phyloP scores from a whole-genome alignment of 2,888 invertebrate genomes.

The Seladonia tumulorum region DNA sequence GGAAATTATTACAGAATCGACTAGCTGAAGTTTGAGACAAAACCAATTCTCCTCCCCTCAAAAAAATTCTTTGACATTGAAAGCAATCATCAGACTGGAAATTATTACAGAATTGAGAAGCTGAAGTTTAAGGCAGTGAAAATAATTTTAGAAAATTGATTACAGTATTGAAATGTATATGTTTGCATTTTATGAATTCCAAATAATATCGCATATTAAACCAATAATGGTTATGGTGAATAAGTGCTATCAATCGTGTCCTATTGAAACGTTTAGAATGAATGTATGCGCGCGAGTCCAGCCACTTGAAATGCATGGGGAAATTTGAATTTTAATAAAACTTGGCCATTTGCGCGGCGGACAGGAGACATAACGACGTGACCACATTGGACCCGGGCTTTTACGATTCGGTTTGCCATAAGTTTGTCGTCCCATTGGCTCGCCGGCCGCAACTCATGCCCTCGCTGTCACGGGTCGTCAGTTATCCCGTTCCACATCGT shows the following conservation, averaged over 20 bases:
- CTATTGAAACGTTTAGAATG: neutral
- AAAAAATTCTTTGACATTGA: neutral
- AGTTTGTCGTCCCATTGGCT: neutral
- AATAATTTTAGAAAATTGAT: neutral
- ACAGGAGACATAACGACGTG: neutral
- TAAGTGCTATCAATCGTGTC: too few species aligned
- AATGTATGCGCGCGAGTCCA: neutral
- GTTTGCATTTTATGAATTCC: neutral
- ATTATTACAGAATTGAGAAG: neutral
- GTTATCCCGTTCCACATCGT: neutral
- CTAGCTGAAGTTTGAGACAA: too few species aligned
- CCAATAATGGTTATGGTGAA: neutral
- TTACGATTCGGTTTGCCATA: neutral
- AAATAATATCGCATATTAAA: neutral
- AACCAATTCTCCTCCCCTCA: neutral
- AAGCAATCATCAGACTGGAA: neutral
- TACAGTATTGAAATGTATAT: too few species aligned
- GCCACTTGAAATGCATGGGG: neutral
- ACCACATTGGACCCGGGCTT: neutral
- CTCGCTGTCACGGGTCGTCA: neutral
- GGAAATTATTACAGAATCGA: too few species aligned
- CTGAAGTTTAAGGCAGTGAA: neutral
- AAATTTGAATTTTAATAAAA: slow-evolving; percentile 6
- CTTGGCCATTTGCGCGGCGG: neutral
- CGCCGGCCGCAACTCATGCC: neutral